Conservation (phyloP, 2,113 vertebrate genomes). For the Heptranchias perlo region DNA sequence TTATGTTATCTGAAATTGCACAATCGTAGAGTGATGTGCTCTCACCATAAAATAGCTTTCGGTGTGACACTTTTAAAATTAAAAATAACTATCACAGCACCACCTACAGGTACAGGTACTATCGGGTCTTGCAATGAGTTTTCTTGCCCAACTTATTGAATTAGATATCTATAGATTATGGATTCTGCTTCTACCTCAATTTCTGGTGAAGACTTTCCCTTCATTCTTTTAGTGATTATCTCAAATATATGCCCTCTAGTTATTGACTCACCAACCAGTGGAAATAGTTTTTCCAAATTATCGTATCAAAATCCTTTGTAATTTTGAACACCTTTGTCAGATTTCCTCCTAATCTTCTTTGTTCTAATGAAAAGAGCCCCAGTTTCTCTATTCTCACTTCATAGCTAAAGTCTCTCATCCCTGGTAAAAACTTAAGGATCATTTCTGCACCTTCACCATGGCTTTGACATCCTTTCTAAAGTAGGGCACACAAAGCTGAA, state of each 20-base stretch:
- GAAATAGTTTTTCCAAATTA: background rate
- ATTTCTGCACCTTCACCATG: background rate
- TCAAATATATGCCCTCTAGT: too few relatives aligned
- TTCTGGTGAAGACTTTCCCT: too few relatives aligned
- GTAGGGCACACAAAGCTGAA: background rate
- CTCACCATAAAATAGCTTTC: background rate
- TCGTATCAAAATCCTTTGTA: background rate
- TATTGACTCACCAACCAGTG: background rate
- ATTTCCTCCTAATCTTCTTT: background rate
- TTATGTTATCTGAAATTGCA: background rate
- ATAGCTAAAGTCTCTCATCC: background rate
- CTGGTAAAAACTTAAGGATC: background rate
- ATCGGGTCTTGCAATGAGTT: background rate
- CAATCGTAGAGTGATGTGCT: background rate
- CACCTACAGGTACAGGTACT: background rate
- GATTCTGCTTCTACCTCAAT: too few relatives aligned
- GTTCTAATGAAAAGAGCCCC: background rate
- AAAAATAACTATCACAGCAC: background rate
- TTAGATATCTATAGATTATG: background rate
- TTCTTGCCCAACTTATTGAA: background rate
- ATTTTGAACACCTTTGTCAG: background rate
- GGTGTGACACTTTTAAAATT: background rate
- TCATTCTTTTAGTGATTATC: too few relatives aligned
- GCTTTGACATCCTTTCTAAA: background rate
- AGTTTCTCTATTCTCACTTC: too few relatives aligned